Base-by-base conservation (phyloP, 2,113 vertebrate species). In the Tor tambroides region DNA sequence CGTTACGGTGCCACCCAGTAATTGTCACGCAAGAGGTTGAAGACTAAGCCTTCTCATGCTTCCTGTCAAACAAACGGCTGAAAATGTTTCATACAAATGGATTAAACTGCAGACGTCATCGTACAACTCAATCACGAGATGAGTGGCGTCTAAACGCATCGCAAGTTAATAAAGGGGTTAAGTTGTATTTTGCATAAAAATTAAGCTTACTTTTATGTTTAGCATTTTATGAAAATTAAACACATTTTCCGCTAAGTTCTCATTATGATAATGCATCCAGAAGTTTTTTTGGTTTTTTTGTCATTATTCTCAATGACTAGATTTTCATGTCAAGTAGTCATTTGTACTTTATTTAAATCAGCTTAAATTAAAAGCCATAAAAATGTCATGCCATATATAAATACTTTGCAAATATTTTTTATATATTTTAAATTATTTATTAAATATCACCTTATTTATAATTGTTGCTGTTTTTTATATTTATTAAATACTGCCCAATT, bases 1-100 rank as follows among this genome's bases (percentile, higher is more conserved):
- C 89, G 90, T 90, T 89, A 83, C 86, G 91, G 91, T 91, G 92
- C 90, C 93, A 92, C 93, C 92, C 92, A 93, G 91, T 90, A 92
- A 92, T 92, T 94, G 93, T 95, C 94, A 95, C 90, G 91, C 93
- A 77, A 87, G 26, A 14, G 41, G 23, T 54, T 80, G 69, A 61
- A 85, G 38, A 59, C 30, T 78, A 28, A 76, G 54, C 75, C 72
- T 63, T 63, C 87, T 90, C 90, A 87, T 17, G 86, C 91, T 89
- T 88, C 72, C 91, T 89, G 88, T 54, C 89, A 86, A 78, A 54
- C 74, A 63, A 75, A 30, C 87, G 80, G 86, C 88, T 82, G 46
- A 87, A 49, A 87, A 67, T 86, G 85, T 51, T 77, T 72, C 43
- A 67, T 77, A 76, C 43, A 56, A 69, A 59, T 30, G 76, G 9